phyloP scores from a whole-genome alignment of 2,888 invertebrate species.

The Aleiodes leptofemur region DNA sequence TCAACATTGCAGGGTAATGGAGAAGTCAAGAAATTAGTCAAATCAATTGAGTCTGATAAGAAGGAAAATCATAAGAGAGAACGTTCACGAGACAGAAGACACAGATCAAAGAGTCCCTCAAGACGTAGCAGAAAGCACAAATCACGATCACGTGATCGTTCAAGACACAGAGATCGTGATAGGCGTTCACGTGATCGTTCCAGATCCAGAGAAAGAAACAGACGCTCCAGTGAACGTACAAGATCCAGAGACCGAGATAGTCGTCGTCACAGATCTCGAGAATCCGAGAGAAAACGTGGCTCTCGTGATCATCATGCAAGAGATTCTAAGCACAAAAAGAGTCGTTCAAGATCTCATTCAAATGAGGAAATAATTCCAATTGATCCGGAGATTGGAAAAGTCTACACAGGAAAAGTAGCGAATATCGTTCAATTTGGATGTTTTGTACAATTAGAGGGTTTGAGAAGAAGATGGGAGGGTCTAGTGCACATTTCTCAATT shows the following conservation, averaged over 20 bases:
- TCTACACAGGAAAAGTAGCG: conserved; percentile 95
- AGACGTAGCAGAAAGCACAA: conserved; percentile 56
- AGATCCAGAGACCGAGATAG: conserved; percentile 60
- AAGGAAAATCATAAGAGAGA: conserved; percentile 62
- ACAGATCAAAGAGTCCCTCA: conserved; percentile 49
- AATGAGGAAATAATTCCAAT: conserved; percentile 78
- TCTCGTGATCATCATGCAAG: conserved; percentile 65
- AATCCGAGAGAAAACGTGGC: conserved; percentile 56
- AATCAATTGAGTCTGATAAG: conserved; percentile 65
- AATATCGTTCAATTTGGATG: conserved; percentile 99
- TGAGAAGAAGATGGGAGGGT: conserved; percentile 94
- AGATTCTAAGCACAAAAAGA: conserved; percentile 45
- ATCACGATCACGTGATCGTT: conserved; percentile 56
- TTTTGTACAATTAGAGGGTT: conserved; percentile 95
- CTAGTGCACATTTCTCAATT: conserved; percentile 98
- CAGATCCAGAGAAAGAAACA: conserved; percentile 54
- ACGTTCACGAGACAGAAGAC: conserved; percentile 61
- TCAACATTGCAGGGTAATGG: conserved; percentile 74
- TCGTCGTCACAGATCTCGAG: conserved; percentile 53
- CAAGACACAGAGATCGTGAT: conserved; percentile 49
- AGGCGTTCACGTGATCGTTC: conserved; percentile 54
- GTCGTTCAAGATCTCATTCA: conserved; percentile 65
- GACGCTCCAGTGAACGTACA: conserved; percentile 56
- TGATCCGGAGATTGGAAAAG: conserved; percentile 89
- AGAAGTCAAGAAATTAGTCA: conserved; percentile 48